These are phyloP conservation scores for Carlito syrichta DNA, from an alignment of 2,113 vertebrate species.

Conservation along the genomic window DNA sequence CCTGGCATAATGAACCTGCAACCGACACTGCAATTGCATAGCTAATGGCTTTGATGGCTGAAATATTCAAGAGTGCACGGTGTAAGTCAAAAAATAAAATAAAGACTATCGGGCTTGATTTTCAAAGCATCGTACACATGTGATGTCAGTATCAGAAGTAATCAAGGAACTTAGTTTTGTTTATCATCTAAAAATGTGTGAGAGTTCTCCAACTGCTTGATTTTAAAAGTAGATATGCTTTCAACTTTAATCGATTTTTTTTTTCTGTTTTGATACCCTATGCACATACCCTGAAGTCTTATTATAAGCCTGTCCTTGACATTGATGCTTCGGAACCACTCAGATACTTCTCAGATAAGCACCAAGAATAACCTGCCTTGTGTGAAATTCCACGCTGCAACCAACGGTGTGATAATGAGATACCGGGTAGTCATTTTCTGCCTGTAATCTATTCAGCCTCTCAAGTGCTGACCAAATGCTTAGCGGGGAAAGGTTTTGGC, in stretches of 20 bases:
- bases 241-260: background rate
- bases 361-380: background rate
- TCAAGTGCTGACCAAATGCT: background rate
- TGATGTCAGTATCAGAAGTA: conserved; percentile 17
- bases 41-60: background rate
- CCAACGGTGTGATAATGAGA: background rate
- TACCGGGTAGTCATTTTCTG: background rate
- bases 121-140: background rate
- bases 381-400: conserved; percentile 18
- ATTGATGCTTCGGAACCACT: conserved; percentile 3
- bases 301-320: background rate
- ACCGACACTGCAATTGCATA: background rate
- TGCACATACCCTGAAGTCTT: background rate
- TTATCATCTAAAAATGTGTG: background rate
- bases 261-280: background rate
- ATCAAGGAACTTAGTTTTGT: background rate
- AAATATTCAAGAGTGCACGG: background rate
- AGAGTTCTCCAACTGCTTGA: conserved; percentile 22
- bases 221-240: conserved; percentile 42
- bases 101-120: background rate
- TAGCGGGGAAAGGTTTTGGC: background rate
- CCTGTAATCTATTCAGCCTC: conserved; percentile 12
- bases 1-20: conserved; percentile 31
- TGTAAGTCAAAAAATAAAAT: background rate
- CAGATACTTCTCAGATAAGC: conserved; percentile 27